Conservation (phyloP, 2,888 invertebrate genomes). For the Oscheius myriophilus region DNA sequence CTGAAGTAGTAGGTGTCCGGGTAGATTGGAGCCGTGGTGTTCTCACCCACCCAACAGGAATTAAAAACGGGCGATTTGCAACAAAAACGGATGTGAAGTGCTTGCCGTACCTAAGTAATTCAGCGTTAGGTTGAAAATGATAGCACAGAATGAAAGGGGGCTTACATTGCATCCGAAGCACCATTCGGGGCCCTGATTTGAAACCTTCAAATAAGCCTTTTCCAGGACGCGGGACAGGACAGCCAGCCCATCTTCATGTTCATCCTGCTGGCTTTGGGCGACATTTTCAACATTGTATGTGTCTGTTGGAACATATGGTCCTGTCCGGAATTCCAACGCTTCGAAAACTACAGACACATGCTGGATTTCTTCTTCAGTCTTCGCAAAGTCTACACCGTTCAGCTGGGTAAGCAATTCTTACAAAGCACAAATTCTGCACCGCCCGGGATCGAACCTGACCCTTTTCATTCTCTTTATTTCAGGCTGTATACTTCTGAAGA, state of each 20-base stretch:
- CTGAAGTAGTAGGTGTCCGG: too few relatives aligned
- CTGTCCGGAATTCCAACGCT: slow-evolving; percentile 20
- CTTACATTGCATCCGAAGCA: too few relatives aligned
- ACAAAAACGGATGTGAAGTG: too few relatives aligned
- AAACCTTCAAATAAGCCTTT: background rate
- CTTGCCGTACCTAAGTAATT: too few relatives aligned
- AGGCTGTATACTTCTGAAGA: slow-evolving; percentile 40
- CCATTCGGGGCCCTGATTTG: too few relatives aligned
- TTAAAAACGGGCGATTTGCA: too few relatives aligned
- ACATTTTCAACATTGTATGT: slow-evolving; percentile 23
- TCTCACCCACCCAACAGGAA: too few relatives aligned
- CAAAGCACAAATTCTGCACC: background rate
- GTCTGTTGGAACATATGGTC: slow-evolving; percentile 19
- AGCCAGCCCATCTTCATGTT: slow-evolving; percentile 32
- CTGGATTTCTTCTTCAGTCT: slow-evolving; percentile 12
- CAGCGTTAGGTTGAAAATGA: too few relatives aligned
- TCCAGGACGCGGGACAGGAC: slow-evolving; percentile 27
- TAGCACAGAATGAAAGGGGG: too few relatives aligned
- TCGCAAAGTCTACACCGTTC: slow-evolving; percentile 16
- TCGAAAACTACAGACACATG: slow-evolving; percentile 23
- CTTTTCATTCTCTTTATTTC: too few relatives aligned
- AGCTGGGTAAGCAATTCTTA: slow-evolving; percentile 10
- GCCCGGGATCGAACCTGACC: too few relatives aligned
- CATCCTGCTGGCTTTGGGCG: slow-evolving; percentile 30
- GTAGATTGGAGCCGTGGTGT: too few relatives aligned